These are phyloP conservation scores for Rhynchophorus ferrugineus DNA, from an alignment of 1,140 invertebrate species.

Conservation along the genomic window DNA sequence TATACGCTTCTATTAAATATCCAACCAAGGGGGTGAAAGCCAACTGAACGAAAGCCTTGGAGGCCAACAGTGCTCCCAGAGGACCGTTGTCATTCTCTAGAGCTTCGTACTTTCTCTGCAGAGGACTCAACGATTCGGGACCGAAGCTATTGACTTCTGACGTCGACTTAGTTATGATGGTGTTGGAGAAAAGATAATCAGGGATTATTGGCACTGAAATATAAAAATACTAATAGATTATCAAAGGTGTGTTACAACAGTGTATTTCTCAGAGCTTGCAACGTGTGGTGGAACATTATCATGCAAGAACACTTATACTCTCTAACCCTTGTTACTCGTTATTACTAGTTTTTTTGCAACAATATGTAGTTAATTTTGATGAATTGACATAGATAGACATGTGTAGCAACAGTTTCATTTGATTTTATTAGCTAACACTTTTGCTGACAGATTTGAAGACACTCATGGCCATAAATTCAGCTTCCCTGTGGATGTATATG, in stretches of 20 bases:
- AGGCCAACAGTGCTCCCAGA: constrained; percentile 74
- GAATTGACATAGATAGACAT: too few species aligned
- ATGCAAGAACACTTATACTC: too few species aligned
- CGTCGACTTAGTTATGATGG: constrained; percentile 32
- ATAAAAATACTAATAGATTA: background rate
- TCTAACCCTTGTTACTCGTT: too few species aligned
- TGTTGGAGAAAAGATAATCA: constrained; percentile 62
- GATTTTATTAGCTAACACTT: too few species aligned
- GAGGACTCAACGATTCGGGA: constrained; percentile 32
- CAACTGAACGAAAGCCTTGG: constrained; percentile 81
- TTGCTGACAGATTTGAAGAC: too few species aligned
- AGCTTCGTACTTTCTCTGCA: constrained; percentile 38
- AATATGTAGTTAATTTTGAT: too few species aligned
- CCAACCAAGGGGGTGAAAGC: constrained; percentile 77
- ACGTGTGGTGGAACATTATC: too few species aligned
- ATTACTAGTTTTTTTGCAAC: too few species aligned
- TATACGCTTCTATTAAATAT: constrained; percentile 55
- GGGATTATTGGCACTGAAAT: constrained; percentile 78
- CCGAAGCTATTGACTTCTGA: constrained; percentile 13
- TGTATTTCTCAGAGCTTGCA: too few species aligned
- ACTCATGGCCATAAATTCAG: too few species aligned
- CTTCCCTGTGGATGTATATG: too few species aligned
- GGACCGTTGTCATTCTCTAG: constrained; percentile 60
- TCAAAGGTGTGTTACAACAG: background rate
- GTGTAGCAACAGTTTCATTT: too few species aligned